Conservation (phyloP, 2,888 invertebrate species). For the Orthosia incerta region DNA sequence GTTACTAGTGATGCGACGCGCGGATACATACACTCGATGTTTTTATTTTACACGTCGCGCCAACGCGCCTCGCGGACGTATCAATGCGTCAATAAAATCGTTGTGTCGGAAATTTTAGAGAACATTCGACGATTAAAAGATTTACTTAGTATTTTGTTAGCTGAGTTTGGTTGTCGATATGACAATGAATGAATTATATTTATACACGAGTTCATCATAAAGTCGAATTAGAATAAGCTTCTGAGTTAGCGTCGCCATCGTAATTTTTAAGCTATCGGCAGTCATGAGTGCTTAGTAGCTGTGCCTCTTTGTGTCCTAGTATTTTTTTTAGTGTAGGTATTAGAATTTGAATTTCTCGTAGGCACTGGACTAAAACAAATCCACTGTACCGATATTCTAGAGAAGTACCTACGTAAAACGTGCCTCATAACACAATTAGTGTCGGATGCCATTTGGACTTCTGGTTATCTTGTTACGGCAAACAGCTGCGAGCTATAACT, state of each 20-base stretch:
- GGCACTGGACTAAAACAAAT: background rate
- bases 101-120: background rate
- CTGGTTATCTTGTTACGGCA: conserved; percentile 39
- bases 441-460: conserved; percentile 23
- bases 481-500: conserved; percentile 17
- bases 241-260: too few species aligned
- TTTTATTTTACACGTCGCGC: conserved; percentile 34
- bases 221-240: background rate
- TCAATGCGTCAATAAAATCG: conserved; percentile 5
- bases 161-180: background rate
- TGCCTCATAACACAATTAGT: conserved; percentile 35
- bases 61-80: background rate
- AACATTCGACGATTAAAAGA: background rate
- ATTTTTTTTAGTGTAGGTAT: too few species aligned
- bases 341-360: background rate
- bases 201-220: background rate
- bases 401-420: background rate
- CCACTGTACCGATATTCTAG: conserved; percentile 2
- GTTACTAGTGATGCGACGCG: conserved; percentile 53
- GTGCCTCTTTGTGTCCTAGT: too few species aligned
- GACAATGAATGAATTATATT: background rate
- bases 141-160: background rate
- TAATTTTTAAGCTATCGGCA: background rate
- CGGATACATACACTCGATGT: conserved; percentile 28
- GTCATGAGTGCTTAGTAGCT: too few species aligned